Conservation (phyloP, 2,113 vertebrate genomes). For the Ornithorhynchus anatinus region DNA sequence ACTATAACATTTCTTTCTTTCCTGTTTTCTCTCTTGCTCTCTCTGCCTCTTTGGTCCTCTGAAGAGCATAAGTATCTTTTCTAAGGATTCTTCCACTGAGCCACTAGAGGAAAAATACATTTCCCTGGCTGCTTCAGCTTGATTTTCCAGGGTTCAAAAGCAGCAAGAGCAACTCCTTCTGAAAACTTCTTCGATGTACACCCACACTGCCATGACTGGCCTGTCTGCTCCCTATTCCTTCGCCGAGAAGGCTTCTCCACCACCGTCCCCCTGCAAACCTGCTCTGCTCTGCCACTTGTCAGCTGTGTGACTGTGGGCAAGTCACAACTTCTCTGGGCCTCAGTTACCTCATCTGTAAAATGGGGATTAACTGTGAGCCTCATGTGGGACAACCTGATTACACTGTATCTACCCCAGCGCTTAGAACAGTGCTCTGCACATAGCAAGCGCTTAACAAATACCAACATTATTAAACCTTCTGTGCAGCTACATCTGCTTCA, state of each 20-base stretch:
- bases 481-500: not conserved
- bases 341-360: no score
- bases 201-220: not conserved
- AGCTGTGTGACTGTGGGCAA: no score
- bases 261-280: not conserved
- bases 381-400: no score
- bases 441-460: no score
- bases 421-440: no score
- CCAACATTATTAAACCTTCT: no score
- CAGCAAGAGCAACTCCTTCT: conserved; percentile 1
- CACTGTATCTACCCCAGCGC: no score
- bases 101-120: conserved; percentile 35
- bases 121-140: conserved; percentile 36
- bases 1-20: not conserved
- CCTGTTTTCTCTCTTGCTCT: not conserved
- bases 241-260: not conserved
- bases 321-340: no score
- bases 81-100: conserved; percentile 10
- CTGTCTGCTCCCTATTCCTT: not conserved
- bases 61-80: not conserved
- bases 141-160: conserved; percentile 32
- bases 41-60: not conserved
- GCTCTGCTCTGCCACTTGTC: no score
- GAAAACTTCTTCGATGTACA: conserved; percentile 44
- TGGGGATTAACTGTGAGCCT: no score